Conservation (phyloP, 2,113 vertebrate species). For the Oreamnos americanus region DNA sequence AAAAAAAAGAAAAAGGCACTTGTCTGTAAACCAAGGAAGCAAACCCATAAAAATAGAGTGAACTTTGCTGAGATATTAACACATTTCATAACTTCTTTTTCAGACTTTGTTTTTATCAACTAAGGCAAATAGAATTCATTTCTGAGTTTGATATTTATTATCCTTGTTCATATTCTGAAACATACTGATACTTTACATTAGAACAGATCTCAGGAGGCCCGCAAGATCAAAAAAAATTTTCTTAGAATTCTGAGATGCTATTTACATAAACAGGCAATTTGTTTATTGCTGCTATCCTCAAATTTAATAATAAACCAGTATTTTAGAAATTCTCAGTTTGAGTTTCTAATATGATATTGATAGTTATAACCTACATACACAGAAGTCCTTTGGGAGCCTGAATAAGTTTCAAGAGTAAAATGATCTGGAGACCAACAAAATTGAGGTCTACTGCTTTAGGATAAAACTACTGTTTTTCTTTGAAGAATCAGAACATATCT, state of each 20-base stretch:
- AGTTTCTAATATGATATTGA: background rate
- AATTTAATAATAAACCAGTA: background rate
- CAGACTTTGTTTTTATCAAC: background rate
- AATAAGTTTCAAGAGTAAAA: background rate
- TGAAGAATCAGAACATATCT: background rate
- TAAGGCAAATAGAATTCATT: background rate
- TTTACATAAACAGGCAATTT: background rate
- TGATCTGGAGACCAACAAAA: background rate
- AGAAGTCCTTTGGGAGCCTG: background rate
- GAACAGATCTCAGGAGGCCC: background rate
- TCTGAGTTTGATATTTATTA: background rate
- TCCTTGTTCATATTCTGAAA: background rate
- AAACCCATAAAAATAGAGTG: background rate
- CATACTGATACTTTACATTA: background rate
- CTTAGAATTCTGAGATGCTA: background rate
- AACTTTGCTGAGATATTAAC: background rate
- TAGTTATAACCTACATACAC: background rate
- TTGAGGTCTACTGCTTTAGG: background rate
- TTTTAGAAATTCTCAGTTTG: background rate
- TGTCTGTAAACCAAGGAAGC: background rate
- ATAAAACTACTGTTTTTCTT: background rate
- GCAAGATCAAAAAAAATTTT: background rate
- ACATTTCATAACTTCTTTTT: background rate
- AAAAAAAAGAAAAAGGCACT: constrained; percentile 1
- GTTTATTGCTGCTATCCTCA: background rate